These are phyloP conservation scores for Noctua janthina DNA, from an alignment of 2,888 invertebrate genomes.

Conservation along the genomic window DNA sequence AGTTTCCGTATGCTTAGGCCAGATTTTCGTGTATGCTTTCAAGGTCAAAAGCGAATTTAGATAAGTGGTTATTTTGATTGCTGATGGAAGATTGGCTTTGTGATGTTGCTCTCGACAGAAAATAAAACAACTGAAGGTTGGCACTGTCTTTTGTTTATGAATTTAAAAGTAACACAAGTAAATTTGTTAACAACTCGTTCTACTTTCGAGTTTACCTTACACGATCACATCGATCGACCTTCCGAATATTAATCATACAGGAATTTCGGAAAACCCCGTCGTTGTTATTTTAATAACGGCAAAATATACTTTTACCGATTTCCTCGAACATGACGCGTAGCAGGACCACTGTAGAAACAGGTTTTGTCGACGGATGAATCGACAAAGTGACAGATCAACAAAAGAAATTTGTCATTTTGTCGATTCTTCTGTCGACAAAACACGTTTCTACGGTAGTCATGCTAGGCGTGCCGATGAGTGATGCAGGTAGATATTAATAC, in stretches of 20 bases:
- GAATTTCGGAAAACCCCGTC: neutral
- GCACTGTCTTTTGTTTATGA: neutral
- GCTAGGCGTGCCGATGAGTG: neutral
- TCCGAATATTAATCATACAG: conserved; percentile 4
- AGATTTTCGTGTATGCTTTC: conserved; percentile 56
- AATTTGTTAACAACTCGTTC: neutral
- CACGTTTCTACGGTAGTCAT: no score
- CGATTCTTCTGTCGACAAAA: no score
- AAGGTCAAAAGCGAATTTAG: conserved; percentile 52
- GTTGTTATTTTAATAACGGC: neutral
- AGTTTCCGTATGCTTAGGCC: conserved; percentile 46
- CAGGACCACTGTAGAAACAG: no score
- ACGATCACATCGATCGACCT: neutral
- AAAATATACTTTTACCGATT: neutral
- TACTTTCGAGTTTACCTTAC: conserved; percentile 3
- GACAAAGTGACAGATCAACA: no score
- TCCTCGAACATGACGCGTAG: neutral
- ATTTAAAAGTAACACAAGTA: neutral
- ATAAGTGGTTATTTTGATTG: conserved; percentile 43
- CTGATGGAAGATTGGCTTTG: conserved; percentile 16
- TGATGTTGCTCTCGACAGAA: neutral
- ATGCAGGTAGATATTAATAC: conserved; percentile 10
- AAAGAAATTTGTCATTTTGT: no score
- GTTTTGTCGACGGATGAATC: no score
- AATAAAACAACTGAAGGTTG: conserved; percentile 9